Evolutionary conservation across 2,113 vertebrate species (phyloP), one percentile per base, ranked within the genome.

Genomic region (Columba janthina): DNA sequence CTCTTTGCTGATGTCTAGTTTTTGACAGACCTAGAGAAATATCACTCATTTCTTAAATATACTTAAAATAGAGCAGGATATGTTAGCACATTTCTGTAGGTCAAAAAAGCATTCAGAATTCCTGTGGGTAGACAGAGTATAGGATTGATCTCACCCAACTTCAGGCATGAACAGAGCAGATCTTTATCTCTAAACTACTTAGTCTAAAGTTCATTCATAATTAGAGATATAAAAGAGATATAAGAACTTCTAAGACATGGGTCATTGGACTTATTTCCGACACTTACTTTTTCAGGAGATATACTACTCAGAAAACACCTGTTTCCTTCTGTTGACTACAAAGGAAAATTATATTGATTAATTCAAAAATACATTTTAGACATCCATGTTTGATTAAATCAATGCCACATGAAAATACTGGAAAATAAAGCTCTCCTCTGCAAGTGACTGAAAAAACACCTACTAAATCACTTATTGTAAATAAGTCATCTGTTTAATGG

Each of bases 1-100:
- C 34, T 89, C 56, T 67, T 60, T 88, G 42, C 60, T 88, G 74
- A 65, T 65, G 29, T 48, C 53, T 91, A 74, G 74, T 40, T 89
- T 94, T 85, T 89, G 70, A 91, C 40, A 95, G 71, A 89, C 62
- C 50, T 85, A 81, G 28, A 66, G 74, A 89, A 89, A 85, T 29
- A 66, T 58, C n/a, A 42, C 50, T 72, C 28, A n/a, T 96, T 91
- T 85, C 93, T 96, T 82, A 91, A 85, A 76, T 69, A 85, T 36
- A 38, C 46, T 74, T 77, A 80, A 92, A 89, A 70, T 54, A 94
- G 21, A 80, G 56, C 9, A 60, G 64, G n/a, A 53, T 73, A 88
- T 64, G 38, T 91, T 89, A 91, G 87, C 71, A 85, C 16, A 80
- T 88, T 93, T 95, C 73, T 76, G 10, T 77, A 86, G 89, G 51